A percentile compares a stretch with the other conserved stretches of the same genome.
These are phyloP conservation scores for Meghimatium bilineatum DNA, from an alignment of 2,888 invertebrate genomes.

Conservation along the genomic window DNA sequence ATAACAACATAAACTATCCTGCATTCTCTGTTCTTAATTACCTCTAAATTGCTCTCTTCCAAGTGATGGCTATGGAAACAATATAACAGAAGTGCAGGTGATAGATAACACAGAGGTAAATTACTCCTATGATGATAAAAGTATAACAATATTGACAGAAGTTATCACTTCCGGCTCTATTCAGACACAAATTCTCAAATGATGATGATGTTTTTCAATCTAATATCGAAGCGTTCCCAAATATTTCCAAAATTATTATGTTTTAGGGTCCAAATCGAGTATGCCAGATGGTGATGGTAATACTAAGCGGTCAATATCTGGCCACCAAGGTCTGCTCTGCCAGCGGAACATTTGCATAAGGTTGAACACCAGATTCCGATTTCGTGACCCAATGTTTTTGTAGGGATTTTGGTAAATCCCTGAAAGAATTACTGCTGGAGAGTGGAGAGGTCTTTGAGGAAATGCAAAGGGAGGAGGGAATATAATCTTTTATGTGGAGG, in stretches of 20 bases:
- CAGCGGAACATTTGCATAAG: conserved; percentile 40
- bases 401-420: conserved; percentile 18
- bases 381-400: conserved; percentile 22
- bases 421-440: conserved; percentile 4
- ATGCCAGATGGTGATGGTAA: conserved; percentile 36
- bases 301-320: conserved; percentile 42
- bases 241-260: not conserved
- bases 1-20: no score
- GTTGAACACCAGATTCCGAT: conserved; percentile 16
- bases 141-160: no score
- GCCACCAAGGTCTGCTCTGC: not conserved
- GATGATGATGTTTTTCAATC: no score
- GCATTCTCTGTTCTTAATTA: no score
- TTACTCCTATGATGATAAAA: no score
- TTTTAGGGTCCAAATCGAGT: not conserved
- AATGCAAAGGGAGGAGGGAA: not conserved
- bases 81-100: no score
- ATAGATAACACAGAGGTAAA: no score
- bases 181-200: no score
- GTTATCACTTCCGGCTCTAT: no score
- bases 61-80: no score
- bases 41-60: no score
- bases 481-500: not conserved
- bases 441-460: not conserved
- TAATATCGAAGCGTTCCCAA: not conserved